Conservation (phyloP, 64 coral and sea anemone species). For the Exaiptasia diaphana region DNA sequence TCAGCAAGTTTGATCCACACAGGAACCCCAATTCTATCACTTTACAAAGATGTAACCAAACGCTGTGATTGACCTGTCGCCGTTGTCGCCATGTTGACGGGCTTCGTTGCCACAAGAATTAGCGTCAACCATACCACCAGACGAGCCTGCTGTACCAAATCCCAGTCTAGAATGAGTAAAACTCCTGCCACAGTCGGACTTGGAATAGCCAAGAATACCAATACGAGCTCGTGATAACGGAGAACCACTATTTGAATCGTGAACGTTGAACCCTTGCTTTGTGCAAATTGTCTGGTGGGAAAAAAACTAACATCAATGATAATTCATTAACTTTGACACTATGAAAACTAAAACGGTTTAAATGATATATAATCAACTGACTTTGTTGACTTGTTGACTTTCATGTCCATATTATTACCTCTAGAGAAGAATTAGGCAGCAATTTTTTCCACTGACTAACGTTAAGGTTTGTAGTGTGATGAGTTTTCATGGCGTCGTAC, state of each 20-base stretch:
- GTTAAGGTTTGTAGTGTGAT: not conserved
- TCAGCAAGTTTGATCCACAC: not conserved
- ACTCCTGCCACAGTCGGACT: not conserved
- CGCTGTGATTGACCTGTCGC: not conserved
- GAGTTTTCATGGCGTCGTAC: not conserved
- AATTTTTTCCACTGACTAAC: slow-evolving; percentile 32
- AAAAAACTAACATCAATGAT: not conserved
- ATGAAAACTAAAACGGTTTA: not conserved
- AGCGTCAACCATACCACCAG: not conserved
- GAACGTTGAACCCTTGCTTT: slow-evolving; percentile 47
- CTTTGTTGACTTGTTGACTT: not conserved
- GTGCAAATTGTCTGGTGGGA: slow-evolving; percentile 5
- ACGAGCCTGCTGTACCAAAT: slow-evolving; percentile 44
- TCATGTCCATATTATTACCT: not conserved
- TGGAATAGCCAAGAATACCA: slow-evolving; percentile 32
- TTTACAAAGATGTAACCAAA: slow-evolving; percentile 67
- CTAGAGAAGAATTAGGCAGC: not conserved
- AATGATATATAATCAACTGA: not conserved
- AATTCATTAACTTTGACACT: not conserved
- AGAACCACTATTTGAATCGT: not conserved
- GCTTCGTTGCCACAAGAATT: slow-evolving; percentile 53
- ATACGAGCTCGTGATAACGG: slow-evolving; percentile 49
- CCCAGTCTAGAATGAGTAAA: slow-evolving; percentile 33
- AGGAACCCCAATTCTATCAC: not conserved
- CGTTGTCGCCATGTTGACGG: not conserved